Evolutionary conservation across 2,888 invertebrate genomes (phyloP).

Genomic region (Trimorus sp.): DNA sequence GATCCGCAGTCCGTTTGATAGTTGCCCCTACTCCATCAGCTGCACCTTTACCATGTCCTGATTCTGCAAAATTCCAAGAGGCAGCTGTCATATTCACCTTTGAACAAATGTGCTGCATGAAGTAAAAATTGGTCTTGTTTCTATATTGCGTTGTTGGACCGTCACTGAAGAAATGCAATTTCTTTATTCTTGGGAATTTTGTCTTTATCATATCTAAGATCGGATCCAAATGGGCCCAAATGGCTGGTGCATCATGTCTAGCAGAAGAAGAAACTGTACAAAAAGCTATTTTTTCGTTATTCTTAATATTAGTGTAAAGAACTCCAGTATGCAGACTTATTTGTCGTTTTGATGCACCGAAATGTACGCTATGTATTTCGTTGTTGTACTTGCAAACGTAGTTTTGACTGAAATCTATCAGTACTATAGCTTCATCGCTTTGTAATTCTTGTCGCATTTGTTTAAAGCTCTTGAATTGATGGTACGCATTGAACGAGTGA

Average conservation of each 20-base stretch:
- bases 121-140: not conserved
- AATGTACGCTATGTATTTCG: conserved; percentile 19
- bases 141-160: not conserved
- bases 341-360: conserved; percentile 16
- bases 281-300: not conserved
- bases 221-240: conserved; percentile 12
- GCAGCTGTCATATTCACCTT: not conserved
- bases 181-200: not conserved
- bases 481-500: conserved; percentile 3
- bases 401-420: conserved; percentile 2
- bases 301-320: conserved; percentile 3
- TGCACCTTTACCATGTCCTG: conserved; percentile 9
- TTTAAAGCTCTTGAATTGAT: not conserved
- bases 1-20: not conserved
- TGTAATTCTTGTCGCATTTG: not conserved
- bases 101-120: not conserved
- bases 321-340: conserved; percentile 3
- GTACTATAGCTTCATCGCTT: not conserved
- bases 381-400: conserved; percentile 15
- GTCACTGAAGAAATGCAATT: not conserved
- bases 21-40: not conserved
- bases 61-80: not conserved
- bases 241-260: conserved; percentile 6
- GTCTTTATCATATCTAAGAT: not conserved
- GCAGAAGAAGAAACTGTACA: not conserved